These are phyloP conservation scores for Clarias batrachus DNA, from an alignment of 2,113 vertebrate species.

Conservation along the genomic window DNA sequence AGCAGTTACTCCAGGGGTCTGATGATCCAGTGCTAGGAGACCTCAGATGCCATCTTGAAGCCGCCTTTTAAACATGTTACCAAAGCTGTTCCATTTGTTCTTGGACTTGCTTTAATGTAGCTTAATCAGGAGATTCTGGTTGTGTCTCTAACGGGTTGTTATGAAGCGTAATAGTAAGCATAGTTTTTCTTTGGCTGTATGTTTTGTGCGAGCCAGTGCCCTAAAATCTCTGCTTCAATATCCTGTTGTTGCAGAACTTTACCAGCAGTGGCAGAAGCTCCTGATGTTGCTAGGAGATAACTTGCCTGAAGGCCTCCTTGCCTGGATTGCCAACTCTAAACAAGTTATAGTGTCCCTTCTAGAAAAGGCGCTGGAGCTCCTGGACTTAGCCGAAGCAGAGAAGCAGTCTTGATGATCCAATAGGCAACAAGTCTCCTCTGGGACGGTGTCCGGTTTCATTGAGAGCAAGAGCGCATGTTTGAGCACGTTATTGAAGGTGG, in stretches of 20 bases:
- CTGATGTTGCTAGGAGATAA: constrained; percentile 72
- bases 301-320: constrained; percentile 66
- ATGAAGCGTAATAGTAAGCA: background rate
- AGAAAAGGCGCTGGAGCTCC: constrained; percentile 65
- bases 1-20: constrained; percentile 6
- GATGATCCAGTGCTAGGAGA: background rate
- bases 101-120: background rate
- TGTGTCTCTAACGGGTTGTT: background rate
- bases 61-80: background rate
- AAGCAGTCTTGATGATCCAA: constrained; percentile 10
- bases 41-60: background rate
- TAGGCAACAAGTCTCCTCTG: background rate
- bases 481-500: background rate
- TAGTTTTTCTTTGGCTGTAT: constrained; percentile 25
- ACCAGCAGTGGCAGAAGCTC: constrained; percentile 66
- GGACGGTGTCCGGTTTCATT: background rate
- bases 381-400: constrained; percentile 54
- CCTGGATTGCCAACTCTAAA: constrained; percentile 70
- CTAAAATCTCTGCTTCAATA: constrained; percentile 53
- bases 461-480: background rate
- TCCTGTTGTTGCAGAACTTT: constrained; percentile 78
- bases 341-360: constrained; percentile 58
- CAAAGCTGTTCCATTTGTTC: background rate
- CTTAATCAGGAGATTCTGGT: background rate
- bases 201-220: constrained; percentile 29